Evolutionary conservation across 2,888 invertebrate genomes (phyloP).

Genomic region (Meganola albula): DNA sequence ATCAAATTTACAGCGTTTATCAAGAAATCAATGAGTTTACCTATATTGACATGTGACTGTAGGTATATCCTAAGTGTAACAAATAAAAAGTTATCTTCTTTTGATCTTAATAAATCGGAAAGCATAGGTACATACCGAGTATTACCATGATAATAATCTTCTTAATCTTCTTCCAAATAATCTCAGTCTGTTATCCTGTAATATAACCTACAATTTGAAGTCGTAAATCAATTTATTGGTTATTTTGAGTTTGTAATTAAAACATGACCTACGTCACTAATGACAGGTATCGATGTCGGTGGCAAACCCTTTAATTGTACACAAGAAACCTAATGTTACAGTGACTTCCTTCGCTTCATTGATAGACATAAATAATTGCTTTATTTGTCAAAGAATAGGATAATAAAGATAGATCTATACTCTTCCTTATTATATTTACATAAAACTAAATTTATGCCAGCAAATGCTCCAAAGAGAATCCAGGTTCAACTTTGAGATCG

Average conservation of each 20-base stretch:
- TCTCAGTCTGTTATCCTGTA: conserved; percentile 22
- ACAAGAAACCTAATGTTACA: conserved; percentile 41
- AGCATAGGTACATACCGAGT: too few relatives aligned
- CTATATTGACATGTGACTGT: too few relatives aligned
- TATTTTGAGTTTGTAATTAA: conserved; percentile 44
- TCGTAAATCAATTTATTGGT: conserved; percentile 47
- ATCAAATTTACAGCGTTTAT: too few relatives aligned
- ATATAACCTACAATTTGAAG: conserved; percentile 44
- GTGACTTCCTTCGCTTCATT: conserved; percentile 40
- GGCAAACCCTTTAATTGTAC: conserved; percentile 47
- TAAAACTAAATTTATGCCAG: too few relatives aligned
- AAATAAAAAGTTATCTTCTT: too few relatives aligned
- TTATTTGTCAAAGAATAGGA: conserved; percentile 43
- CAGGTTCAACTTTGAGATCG: too few relatives aligned
- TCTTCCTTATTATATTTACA: too few relatives aligned
- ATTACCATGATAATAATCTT: conserved; percentile 14
- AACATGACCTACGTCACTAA: conserved; percentile 56
- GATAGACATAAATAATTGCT: conserved; percentile 45
- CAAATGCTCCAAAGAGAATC: too few relatives aligned
- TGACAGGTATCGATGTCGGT: conserved; percentile 37
- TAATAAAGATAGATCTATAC: too few relatives aligned
- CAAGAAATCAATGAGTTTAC: too few relatives aligned
- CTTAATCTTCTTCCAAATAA: conserved; percentile 15
- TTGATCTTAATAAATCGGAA: too few relatives aligned
- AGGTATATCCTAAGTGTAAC: too few relatives aligned